Base-by-base conservation (phyloP, 2,113 vertebrate genomes). In the Tachuris rubrigastra region DNA sequence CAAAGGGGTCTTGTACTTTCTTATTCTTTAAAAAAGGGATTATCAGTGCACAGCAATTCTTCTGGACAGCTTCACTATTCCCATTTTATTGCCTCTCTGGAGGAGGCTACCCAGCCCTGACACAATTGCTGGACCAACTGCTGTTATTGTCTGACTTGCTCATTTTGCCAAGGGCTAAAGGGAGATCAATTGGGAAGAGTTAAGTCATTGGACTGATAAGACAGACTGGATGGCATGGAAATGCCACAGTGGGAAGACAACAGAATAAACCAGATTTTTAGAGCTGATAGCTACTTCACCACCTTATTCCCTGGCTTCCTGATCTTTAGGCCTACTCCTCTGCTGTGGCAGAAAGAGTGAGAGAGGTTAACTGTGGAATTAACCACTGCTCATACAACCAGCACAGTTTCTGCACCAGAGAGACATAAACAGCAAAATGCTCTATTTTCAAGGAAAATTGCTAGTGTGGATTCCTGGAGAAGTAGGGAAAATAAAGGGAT, bases 341-440 rank as follows among this genome's bases (percentile, higher is more conserved):
- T 85, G 52, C 66, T 8, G 1, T 93, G 75, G 46, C 81, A 92
- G 92, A 78, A 93, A 77, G 76, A 92, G 56, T 10, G 23, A 77
- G 83, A 69, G 46, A 89, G 91, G 93, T 97, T 95, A 95, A 94
- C 83, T 67, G 60, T 67, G 86, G 86, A 90, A 89, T 94, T 84
- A 93, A 91, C 93, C 87, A 91, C 77, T 77, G 62, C 66, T 81
- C 75, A 11, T 89, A 68, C 74, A 95, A 65, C 21, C 78, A 89
- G 66, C 67, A 56, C 18, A 22, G 78, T 69, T 80, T 69, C 91
- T 92, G 55, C 46, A 66, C 74, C 52, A 67, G 68, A 95, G 89
- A 93, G 47, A 87, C 62, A 77, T 71, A 92, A 91, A 60, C 53
- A 89, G 66, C 59, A 87, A 88, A 95, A 72, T 77, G 87, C 86